Percentiles rank a stretch among this genome's conserved stretches.
Conservation (phyloP, 2,113 vertebrate species). For the Sus scrofa region DNA sequence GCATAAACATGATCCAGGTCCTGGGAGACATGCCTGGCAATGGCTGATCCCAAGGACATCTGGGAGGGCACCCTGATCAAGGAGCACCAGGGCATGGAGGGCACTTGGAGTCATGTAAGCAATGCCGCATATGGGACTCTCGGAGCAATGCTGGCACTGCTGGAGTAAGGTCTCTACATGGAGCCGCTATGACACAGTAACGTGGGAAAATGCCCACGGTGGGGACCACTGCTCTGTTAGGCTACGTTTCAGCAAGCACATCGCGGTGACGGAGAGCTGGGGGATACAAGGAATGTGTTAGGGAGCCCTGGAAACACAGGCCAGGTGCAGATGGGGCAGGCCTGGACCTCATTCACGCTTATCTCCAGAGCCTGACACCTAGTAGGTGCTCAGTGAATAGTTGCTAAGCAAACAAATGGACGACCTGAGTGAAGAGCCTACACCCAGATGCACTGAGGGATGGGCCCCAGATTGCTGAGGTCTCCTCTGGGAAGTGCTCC, state of each 20-base stretch:
- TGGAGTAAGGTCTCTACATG: accelerated
- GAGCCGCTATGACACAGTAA: not conserved
- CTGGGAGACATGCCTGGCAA: accelerated
- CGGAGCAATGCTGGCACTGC: accelerated
- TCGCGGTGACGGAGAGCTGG: accelerated
- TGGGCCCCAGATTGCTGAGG: not conserved
- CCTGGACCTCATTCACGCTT: accelerated
- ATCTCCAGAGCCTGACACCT: not conserved
- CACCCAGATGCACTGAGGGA: not conserved
- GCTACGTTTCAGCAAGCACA: not conserved
- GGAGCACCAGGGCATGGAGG: accelerated
- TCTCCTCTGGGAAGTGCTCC: not conserved
- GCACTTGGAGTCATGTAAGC: accelerated
- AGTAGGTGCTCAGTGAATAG: not conserved
- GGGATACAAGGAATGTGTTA: no score
- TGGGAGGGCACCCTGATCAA: not conserved
- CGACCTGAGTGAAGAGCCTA: not conserved
- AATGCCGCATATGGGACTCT: accelerated
- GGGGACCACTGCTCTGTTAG: not conserved
- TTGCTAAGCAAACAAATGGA: not conserved
- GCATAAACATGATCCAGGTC: accelerated
- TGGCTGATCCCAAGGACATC: not conserved
- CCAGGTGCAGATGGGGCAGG: accelerated
- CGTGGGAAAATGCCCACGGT: accelerated
- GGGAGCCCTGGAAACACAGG: accelerated